phyloP scores from a whole-genome alignment of 2,888 invertebrate genomes.

The Amiota communis region DNA sequence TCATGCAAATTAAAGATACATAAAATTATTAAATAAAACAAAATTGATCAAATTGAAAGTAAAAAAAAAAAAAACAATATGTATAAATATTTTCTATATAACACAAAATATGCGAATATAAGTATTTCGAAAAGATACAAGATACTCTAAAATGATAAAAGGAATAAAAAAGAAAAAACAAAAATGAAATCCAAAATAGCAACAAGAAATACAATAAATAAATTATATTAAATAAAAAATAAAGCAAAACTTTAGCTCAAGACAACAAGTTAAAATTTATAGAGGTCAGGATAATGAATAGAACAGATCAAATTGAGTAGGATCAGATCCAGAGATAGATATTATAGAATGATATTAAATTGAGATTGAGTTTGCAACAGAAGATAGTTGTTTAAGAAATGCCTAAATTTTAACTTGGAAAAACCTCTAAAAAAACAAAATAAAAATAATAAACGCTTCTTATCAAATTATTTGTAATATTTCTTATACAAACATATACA shows the following conservation, averaged over 20 bases:
- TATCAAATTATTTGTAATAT: constrained; percentile 7
- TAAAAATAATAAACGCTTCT: neutral
- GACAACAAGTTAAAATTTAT: neutral
- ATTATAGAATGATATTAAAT: too few relatives aligned
- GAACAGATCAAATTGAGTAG: too few relatives aligned
- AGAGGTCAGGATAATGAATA: neutral
- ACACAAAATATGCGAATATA: constrained; percentile 14
- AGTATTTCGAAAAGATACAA: neutral
- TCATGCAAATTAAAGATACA: too few relatives aligned
- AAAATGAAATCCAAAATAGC: neutral
- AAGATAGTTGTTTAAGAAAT: too few relatives aligned
- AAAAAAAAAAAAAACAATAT: constrained; percentile 16
- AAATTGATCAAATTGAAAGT: constrained; percentile 34
- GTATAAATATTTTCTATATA: constrained; percentile 52
- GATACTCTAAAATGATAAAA: constrained; percentile 25
- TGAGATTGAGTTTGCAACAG: too few relatives aligned
- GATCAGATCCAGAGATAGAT: too few relatives aligned
- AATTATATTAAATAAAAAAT: neutral
- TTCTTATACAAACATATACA: neutral
- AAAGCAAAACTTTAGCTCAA: constrained; percentile 12
- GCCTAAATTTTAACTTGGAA: too few relatives aligned
- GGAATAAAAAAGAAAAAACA: neutral
- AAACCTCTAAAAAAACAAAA: constrained; percentile 6
- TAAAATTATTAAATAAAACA: constrained; percentile 30
- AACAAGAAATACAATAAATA: constrained; percentile 1